These are phyloP conservation scores for Perizoma flavofasciatum DNA, from an alignment of 2,888 invertebrate genomes.

Conservation along the genomic window DNA sequence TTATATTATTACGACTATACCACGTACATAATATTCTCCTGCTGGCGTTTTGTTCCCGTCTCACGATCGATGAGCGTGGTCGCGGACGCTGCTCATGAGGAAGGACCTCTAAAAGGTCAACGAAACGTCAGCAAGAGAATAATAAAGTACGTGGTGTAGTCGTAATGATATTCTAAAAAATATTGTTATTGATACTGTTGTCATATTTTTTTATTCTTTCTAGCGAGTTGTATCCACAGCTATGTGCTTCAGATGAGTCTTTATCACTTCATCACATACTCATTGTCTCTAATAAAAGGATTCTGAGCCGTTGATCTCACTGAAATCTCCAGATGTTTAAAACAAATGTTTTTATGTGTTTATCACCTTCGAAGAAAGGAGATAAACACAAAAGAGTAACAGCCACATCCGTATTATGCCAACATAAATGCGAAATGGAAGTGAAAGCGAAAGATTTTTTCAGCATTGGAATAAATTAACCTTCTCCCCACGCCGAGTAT, in stretches of 20 bases:
- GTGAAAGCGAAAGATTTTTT: conserved; percentile 35
- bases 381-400: conserved; percentile 31
- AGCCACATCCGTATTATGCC: conserved; percentile 25
- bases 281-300: conserved; percentile 19
- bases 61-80: too few species aligned
- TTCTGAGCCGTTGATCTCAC: conserved; percentile 21
- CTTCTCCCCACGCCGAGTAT: conserved; percentile 32
- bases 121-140: too few species aligned
- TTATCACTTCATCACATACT: conserved; percentile 25
- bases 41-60: too few species aligned
- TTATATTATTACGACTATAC: too few species aligned
- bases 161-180: too few species aligned
- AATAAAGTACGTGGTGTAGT: too few species aligned
- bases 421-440: conserved; percentile 31
- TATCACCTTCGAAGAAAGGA: conserved; percentile 25
- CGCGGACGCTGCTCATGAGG: too few species aligned
- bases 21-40: too few species aligned
- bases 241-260: conserved; percentile 13
- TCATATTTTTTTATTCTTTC: conserved; percentile 6
- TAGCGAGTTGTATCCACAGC: conserved; percentile 11
- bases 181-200: too few species aligned
- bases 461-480: conserved; percentile 35
- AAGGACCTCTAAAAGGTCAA: too few species aligned
- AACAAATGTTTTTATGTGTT: too few species aligned
- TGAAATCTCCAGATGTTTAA: conserved; percentile 21